Evolutionary conservation across 2,797 vertebrate species (phyloP).

Genomic region (Percopsis omiscomaycus): DNA sequence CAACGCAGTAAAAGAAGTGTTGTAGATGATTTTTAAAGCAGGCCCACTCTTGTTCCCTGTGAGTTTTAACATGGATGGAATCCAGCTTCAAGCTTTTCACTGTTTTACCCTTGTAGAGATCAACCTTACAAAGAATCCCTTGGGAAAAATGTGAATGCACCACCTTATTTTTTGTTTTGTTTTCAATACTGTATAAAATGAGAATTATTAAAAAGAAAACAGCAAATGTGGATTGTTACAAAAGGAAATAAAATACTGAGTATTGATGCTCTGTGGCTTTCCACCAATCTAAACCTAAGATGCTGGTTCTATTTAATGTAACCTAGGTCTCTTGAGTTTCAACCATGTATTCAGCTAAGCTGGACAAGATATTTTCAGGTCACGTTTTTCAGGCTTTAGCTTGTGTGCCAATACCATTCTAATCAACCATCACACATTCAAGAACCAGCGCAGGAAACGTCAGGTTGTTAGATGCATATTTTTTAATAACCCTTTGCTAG

Average conservation of each 20-base stretch:
- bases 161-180: slow-evolving; percentile 82
- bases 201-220: slow-evolving; percentile 82
- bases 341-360: too few relatives aligned
- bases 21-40: slow-evolving; percentile 89
- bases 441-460: neutral
- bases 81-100: slow-evolving; percentile 91
- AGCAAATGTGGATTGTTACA: slow-evolving; percentile 81
- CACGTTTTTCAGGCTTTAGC: neutral
- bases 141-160: slow-evolving; percentile 97
- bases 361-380: too few relatives aligned
- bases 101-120: slow-evolving; percentile 92
- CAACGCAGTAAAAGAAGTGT: slow-evolving; percentile 76
- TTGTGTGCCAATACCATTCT: neutral
- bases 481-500: neutral
- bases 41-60: slow-evolving; percentile 82
- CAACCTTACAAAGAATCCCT: slow-evolving; percentile 90
- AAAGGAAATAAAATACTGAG: slow-evolving; percentile 71
- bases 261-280: slow-evolving; percentile 58
- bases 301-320: neutral
- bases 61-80: slow-evolving; percentile 87
- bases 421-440: slow-evolving; percentile 1
- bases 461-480: neutral
- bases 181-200: slow-evolving; percentile 96
- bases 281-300: slow-evolving; percentile 14
- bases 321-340: too few relatives aligned